Conservation (phyloP, 2,113 vertebrate species). For the Phodopus roborovskii region DNA sequence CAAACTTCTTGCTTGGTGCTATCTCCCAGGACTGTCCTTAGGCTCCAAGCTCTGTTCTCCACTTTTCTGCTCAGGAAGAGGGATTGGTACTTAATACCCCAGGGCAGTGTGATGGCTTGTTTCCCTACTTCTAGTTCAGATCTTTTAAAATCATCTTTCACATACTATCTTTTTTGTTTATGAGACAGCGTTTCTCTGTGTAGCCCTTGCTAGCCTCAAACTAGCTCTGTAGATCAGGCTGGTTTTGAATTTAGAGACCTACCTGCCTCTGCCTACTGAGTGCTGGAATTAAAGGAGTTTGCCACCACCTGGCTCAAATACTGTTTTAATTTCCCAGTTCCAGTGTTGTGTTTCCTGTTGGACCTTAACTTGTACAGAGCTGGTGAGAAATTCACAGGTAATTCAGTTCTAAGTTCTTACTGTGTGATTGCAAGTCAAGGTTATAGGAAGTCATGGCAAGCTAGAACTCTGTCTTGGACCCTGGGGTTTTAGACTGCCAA, state of each 20-base stretch:
- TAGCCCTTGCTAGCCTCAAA: neutral
- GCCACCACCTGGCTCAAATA: neutral
- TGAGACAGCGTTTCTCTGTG: neutral
- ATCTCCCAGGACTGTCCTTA: accelerated
- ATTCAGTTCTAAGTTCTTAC: neutral
- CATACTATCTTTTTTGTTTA: neutral
- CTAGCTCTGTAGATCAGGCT: neutral
- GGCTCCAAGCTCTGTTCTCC: no score
- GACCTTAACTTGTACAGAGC: neutral
- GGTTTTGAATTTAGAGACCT: neutral
- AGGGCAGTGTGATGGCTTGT: no score
- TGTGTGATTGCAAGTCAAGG: neutral
- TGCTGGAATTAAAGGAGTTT: neutral
- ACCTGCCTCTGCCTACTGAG: neutral
- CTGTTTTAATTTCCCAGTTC: neutral
- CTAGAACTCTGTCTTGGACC: neutral
- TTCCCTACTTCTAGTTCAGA: neutral
- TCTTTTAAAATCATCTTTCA: neutral
- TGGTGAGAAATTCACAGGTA: neutral
- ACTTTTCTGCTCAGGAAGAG: neutral
- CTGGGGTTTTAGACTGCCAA: neutral
- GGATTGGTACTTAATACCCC: neutral
- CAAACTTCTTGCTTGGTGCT: neutral
- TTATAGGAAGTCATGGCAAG: neutral
- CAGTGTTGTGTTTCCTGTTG: neutral